Base-by-base conservation (phyloP, 2,797 vertebrate species). In the Myotis myotis region DNA sequence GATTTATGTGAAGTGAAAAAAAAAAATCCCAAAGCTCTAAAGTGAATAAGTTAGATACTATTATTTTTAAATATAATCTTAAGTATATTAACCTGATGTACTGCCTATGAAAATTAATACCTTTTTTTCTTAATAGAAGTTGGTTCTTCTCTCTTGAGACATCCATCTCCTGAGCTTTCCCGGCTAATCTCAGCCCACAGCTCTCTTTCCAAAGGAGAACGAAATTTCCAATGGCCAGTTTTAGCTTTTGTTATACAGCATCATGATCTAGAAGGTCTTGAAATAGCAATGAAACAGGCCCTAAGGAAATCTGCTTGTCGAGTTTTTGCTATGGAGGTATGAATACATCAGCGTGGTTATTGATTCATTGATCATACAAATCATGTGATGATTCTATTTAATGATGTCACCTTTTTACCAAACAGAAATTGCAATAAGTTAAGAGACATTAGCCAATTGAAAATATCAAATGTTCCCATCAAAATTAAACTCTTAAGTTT, bases 191-290 rank as follows among this genome's bases (percentile, higher is more conserved):
- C 99, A 44, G 99, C 99, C 87, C 99, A 99, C 88, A 99, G 99
- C 98, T 99, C 99, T 87, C 99, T 99, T 97, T 99, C 99, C 97
- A 99, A 99, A 97, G 99, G 99, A 94, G 99, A 99, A 98, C 99
- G 99, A 96, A 99, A 99, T 98, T 99, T 99, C 98, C 99, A 99
- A 97, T 99, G 99, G 99, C 99, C 99, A 17, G 99, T 99, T 72
- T 97, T 99, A 97, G 99, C 99, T 92, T 99, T 99, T 97, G 99
- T 99, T 86, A 99, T 99, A 97, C 99, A 99, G 96, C 99, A 99
- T 97, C 99, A 99, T 96, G 99, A 99, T 98, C 98, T 99, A 80
- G 99, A 99, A 98, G 99, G 99, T 87, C 98, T 99, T 97, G 99
- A 99, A 98, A 99, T 99, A 98, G 99, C 99, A 82, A 99, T 99